These are phyloP conservation scores for Empidonax traillii DNA, from an alignment of 2,113 vertebrate species.

Conservation along the genomic window DNA sequence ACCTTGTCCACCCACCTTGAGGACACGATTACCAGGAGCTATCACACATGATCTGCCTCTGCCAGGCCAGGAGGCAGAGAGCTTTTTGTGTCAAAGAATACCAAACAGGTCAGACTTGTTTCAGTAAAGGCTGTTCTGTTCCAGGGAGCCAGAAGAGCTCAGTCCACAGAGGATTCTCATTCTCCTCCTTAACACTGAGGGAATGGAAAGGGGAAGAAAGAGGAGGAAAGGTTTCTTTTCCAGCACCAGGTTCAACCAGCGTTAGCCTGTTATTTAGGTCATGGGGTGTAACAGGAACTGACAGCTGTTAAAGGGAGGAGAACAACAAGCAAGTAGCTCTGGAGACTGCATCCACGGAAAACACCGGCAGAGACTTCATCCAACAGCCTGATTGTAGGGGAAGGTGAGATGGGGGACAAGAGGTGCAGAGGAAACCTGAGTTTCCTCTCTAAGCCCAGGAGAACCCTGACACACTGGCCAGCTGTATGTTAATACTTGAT, in stretches of 20 bases:
- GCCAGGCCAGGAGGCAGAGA: background rate
- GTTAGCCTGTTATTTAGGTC: slow-evolving; percentile 11
- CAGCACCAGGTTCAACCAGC: slow-evolving; percentile 59
- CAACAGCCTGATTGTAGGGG: background rate
- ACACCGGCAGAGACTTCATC: background rate
- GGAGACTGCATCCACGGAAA: background rate
- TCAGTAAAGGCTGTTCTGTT: background rate
- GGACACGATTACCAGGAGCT: background rate
- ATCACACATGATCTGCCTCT: background rate
- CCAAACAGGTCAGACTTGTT: slow-evolving; percentile 40
- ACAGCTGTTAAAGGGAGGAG: slow-evolving; percentile 46
- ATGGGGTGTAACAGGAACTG: slow-evolving; percentile 48
- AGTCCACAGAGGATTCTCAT: background rate
- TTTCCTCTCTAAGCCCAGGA: background rate
- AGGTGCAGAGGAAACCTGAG: background rate
- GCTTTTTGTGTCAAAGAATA: background rate
- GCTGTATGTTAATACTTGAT: background rate
- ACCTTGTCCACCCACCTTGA: background rate
- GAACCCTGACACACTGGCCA: slow-evolving; percentile 24
- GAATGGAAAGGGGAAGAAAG: background rate
- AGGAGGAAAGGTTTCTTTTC: slow-evolving; percentile 5
- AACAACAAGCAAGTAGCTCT: slow-evolving; percentile 25
- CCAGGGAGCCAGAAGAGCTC: background rate
- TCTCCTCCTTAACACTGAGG: slow-evolving; percentile 8
- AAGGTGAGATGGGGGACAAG: background rate